Conservation (phyloP, 2,113 vertebrate species). For the Poeciliopsis turrubarensis region DNA sequence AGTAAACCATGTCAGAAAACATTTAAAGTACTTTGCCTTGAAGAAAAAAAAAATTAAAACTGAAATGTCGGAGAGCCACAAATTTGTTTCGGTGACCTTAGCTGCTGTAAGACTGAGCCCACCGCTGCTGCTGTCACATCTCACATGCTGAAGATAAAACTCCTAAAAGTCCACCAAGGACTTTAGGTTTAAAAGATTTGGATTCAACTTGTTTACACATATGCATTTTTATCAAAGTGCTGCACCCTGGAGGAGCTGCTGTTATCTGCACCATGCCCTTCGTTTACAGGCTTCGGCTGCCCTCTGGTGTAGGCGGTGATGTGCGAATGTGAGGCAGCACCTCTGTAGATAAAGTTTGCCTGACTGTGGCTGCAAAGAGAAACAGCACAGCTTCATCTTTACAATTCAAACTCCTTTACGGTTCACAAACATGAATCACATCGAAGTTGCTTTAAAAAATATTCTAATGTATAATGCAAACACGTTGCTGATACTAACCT, state of each 20-base stretch:
- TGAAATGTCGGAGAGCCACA: slow-evolving; percentile 1
- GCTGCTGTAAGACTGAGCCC: slow-evolving; percentile 12
- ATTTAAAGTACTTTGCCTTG: background rate
- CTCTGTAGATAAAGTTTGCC: slow-evolving; percentile 79
- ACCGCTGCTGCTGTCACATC: slow-evolving; percentile 1
- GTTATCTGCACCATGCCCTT: slow-evolving; percentile 62
- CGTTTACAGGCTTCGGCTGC: slow-evolving; percentile 74
- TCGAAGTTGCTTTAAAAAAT: background rate
- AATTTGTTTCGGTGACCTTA: slow-evolving; percentile 15
- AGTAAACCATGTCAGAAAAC: slow-evolving; percentile 33
- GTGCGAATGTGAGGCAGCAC: slow-evolving; percentile 82
- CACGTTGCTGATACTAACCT: slow-evolving; percentile 57
- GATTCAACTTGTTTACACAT: slow-evolving; percentile 71
- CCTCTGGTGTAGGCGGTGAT: slow-evolving; percentile 82
- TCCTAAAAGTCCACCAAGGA: background rate
- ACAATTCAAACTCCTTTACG: background rate
- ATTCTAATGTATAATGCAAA: background rate
- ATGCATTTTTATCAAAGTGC: slow-evolving; percentile 82
- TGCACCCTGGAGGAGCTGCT: slow-evolving; percentile 68
- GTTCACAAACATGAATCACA: background rate
- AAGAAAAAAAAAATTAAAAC: background rate
- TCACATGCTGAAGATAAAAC: background rate
- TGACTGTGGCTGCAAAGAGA: slow-evolving; percentile 57
- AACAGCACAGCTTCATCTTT: slow-evolving; percentile 21
- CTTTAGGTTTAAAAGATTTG: slow-evolving; percentile 23